Evolutionary conservation across 2,888 invertebrate species (phyloP).

Genomic region (Hemithea aestivaria): DNA sequence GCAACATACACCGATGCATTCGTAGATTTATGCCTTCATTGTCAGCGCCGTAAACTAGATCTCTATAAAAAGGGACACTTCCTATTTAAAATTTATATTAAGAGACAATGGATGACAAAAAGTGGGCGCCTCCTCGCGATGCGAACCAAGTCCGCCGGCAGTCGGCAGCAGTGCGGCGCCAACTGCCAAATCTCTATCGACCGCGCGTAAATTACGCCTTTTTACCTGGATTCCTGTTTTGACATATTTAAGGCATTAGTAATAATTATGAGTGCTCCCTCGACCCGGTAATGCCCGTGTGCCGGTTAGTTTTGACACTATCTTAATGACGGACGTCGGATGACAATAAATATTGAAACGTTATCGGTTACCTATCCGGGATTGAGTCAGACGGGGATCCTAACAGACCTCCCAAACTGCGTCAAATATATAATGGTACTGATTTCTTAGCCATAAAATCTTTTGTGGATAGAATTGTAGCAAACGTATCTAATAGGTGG

Average conservation of each 20-base stretch:
- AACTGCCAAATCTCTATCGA: constrained; percentile 79
- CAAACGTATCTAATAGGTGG: constrained; percentile 29
- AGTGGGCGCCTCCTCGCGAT: constrained; percentile 72
- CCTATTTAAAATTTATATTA: constrained; percentile 79
- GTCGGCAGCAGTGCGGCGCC: constrained; percentile 61
- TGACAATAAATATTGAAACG: constrained; percentile 77
- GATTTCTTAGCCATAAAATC: constrained; percentile 24
- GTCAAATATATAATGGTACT: constrained; percentile 23
- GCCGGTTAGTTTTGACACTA: constrained; percentile 76
- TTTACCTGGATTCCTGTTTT: constrained; percentile 80
- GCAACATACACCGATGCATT: constrained; percentile 63
- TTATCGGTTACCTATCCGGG: constrained; percentile 68
- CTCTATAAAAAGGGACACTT: constrained; percentile 78
- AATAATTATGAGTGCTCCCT: constrained; percentile 77
- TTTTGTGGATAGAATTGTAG: constrained; percentile 24
- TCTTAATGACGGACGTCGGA: constrained; percentile 76
- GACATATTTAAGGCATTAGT: constrained; percentile 80
- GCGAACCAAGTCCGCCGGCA: constrained; percentile 38
- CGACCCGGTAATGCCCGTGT: constrained; percentile 58
- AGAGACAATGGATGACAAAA: constrained; percentile 78
- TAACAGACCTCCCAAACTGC: constrained; percentile 70
- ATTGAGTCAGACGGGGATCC: constrained; percentile 60
- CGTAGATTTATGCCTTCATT: constrained; percentile 77
- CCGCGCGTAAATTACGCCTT: constrained; percentile 78
- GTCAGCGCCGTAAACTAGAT: constrained; percentile 78